A percentile compares a stretch with the other conserved stretches of the same genome.
phyloP scores from a whole-genome alignment of 35 echinoderm and acorn worm genomes.

The Heliocidaris erythrogramma region DNA sequence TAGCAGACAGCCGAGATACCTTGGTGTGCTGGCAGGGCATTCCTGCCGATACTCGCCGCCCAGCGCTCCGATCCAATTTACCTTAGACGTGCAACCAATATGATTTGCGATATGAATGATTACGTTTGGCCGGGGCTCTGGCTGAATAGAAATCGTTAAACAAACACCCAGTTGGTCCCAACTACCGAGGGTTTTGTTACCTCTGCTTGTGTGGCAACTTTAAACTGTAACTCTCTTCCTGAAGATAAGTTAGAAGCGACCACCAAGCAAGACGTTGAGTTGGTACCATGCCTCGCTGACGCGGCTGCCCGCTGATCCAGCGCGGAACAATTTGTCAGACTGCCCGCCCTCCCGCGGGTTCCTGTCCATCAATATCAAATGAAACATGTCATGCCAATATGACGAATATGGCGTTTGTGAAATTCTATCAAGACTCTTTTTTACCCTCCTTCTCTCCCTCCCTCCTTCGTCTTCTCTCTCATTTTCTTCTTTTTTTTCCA shows the following conservation, averaged over 20 bases:
- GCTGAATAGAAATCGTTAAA: conserved; percentile 50
- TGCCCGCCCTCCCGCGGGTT: conserved; percentile 30
- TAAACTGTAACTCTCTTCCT: conserved; percentile 55
- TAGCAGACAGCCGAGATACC: conserved; percentile 30
- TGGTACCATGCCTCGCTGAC: conserved; percentile 24
- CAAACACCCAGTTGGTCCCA: conserved; percentile 53
- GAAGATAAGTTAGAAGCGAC: conserved; percentile 48
- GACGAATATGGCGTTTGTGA: conserved; percentile 44
- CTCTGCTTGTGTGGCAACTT: conserved; percentile 55
- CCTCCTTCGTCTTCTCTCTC: not conserved
- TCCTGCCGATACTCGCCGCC: conserved; percentile 43
- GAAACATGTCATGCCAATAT: conserved; percentile 43
- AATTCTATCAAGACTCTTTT: conserved; percentile 34
- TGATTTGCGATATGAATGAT: conserved; percentile 52
- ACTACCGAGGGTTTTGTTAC: conserved; percentile 45
- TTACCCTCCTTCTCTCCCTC: not conserved
- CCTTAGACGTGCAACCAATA: conserved; percentile 45
- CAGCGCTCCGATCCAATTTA: conserved; percentile 48
- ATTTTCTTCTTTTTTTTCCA: not conserved
- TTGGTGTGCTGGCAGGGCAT: not conserved
- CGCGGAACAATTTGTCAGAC: conserved; percentile 49
- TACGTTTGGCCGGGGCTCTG: conserved; percentile 39
- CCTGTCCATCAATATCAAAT: conserved; percentile 50
- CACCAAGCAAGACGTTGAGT: conserved; percentile 42
- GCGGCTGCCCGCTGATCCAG: conserved; percentile 49